Conservation (phyloP, 1,140 invertebrate genomes). For the Trichoplusia ni region DNA sequence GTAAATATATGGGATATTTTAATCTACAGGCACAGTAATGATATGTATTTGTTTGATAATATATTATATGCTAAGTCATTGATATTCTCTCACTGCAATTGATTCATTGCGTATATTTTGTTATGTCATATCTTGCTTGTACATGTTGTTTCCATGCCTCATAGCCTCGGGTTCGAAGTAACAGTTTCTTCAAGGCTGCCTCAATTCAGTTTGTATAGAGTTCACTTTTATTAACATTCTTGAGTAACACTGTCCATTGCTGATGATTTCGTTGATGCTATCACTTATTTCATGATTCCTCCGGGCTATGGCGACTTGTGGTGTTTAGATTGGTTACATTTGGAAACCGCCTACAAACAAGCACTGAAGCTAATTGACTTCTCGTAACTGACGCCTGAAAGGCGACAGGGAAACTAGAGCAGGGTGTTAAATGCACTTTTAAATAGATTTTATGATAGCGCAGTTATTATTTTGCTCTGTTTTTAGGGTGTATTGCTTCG, state of each 20-base stretch:
- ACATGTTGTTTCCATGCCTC: slow-evolving; percentile 16
- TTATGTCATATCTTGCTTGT: slow-evolving; percentile 22
- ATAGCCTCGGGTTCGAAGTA: not conserved
- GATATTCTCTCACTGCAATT: slow-evolving; percentile 36
- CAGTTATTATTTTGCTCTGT: slow-evolving; percentile 44
- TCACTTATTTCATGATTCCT: slow-evolving; percentile 38
- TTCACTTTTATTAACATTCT: slow-evolving; percentile 22
- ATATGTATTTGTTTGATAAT: slow-evolving; percentile 72
- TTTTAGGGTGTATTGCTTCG: slow-evolving; percentile 57
- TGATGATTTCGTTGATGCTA: slow-evolving; percentile 7
- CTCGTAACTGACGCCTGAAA: not conserved
- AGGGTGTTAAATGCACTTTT: not conserved
- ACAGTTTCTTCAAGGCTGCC: not conserved
- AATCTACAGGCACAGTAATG: slow-evolving; percentile 72
- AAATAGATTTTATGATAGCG: slow-evolving; percentile 7
- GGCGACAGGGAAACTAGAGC: not conserved
- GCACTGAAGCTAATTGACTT: not conserved
- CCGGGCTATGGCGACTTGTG: slow-evolving; percentile 55
- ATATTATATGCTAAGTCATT: slow-evolving; percentile 51
- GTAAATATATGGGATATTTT: slow-evolving; percentile 61
- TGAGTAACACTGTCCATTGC: slow-evolving; percentile 26
- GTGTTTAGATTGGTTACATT: slow-evolving; percentile 33
- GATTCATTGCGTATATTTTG: slow-evolving; percentile 37
- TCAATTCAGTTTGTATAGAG: not conserved
- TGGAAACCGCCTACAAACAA: slow-evolving; percentile 33